These are phyloP conservation scores for Aphidius colemani DNA, from an alignment of 2,888 invertebrate species.

Conservation along the genomic window DNA sequence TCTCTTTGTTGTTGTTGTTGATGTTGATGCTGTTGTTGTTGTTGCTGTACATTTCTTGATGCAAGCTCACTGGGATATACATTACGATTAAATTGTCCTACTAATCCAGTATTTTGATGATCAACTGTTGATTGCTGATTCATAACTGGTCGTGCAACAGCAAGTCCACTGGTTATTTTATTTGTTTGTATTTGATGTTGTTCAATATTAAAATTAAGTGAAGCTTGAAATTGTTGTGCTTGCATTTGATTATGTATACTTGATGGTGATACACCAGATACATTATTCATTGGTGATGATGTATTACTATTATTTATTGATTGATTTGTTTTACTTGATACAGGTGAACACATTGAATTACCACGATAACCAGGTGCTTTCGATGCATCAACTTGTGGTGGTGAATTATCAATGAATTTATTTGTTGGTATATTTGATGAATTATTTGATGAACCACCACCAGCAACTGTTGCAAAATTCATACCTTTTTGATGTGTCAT, in stretches of 20 bases:
- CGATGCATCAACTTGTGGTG: constrained; percentile 76
- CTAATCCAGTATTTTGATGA: constrained; percentile 34
- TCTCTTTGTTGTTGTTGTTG: constrained; percentile 15
- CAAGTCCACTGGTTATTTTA: constrained; percentile 50
- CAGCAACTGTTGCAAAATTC: constrained; percentile 76
- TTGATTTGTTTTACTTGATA: constrained; percentile 66
- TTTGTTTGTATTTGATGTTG: constrained; percentile 43
- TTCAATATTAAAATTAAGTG: constrained; percentile 49
- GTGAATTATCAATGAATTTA: constrained; percentile 64
- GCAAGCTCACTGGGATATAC: constrained; percentile 49
- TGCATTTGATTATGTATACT: constrained; percentile 50
- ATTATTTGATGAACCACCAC: constrained; percentile 60
- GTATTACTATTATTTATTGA: background rate
- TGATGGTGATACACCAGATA: constrained; percentile 43
- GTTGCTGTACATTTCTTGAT: constrained; percentile 39
- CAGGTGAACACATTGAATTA: constrained; percentile 77
- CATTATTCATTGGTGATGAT: constrained; percentile 11
- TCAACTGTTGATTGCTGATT: constrained; percentile 44
- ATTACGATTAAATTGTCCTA: constrained; percentile 48
- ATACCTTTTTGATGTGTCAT: constrained; percentile 63
- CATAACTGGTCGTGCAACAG: constrained; percentile 54
- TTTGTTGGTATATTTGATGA: constrained; percentile 58
- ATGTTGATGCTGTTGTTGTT: constrained; percentile 18
- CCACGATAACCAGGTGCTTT: constrained; percentile 92
- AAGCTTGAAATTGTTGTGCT: constrained; percentile 47